Base-by-base conservation (phyloP, 2,797 vertebrate species). In the Parambassis ranga region DNA sequence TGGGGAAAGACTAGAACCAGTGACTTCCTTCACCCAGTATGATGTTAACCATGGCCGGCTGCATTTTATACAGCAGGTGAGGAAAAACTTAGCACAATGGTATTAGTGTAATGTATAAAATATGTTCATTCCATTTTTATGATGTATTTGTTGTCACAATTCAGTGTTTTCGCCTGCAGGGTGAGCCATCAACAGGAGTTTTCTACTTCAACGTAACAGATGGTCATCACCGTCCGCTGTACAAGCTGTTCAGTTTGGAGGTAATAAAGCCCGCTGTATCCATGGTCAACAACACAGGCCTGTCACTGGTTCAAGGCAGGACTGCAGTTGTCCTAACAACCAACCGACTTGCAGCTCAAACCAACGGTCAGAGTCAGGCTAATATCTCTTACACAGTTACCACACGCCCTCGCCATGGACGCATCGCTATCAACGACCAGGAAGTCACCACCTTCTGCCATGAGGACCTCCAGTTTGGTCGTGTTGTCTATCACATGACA, bases 161-260 rank as follows among this genome's bases (percentile, higher is more conserved):
- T 3, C 22, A 31, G 13, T 36, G n/a, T 51, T 26, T 39, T 3
- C 10, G 63, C 10, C 5, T 0, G 56, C 46, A 96, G 74, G 95
- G 95, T 41, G 93, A 94, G 49, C 74, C 92, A 1, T 92, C 87
- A 8, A 94, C 94, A 4, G 94, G 94, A 1, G 93, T 92, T 13
- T 96, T 98, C 83, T 96, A 96, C 86, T 96, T 98, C 55, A 96
- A 93, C 0, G 93, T 97, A 31, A 95, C 91, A 0, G 95, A 96
- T 27, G 95, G 96, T n/a, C 87, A 93, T 50, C 95, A 97, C 67
- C 80, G 77, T 13, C 95, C 95, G 4, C 87, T 96, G 41, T 96
- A 95, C 79, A 96, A 94, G 77, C 87, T 95, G 0, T 96, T 98
- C 48, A 93, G 89, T 65, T 58, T 96, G 75, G 94, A 97, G 71